Evolutionary conservation across 1,140 invertebrate genomes (phyloP).

Genomic region (Paramacrobiotus metropolitanus): DNA sequence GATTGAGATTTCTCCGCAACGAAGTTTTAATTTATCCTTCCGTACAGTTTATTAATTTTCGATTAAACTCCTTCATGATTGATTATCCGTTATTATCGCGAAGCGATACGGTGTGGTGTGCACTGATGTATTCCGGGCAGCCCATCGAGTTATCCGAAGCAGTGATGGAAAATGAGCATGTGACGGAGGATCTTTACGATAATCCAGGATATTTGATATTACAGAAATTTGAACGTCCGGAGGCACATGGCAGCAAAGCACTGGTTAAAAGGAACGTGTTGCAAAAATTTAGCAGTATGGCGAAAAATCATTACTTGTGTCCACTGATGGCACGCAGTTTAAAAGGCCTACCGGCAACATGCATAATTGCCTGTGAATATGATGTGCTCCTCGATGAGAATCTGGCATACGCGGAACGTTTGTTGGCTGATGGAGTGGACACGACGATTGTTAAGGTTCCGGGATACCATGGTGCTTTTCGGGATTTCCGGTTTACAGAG

Average conservation of each 20-base stretch:
- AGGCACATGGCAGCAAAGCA: background rate
- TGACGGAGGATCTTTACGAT: background rate
- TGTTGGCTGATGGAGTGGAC: background rate
- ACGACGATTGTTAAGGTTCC: background rate
- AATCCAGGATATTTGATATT: background rate
- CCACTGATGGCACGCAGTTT: slow-evolving; percentile 10
- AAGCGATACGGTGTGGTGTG: background rate
- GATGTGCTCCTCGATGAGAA: slow-evolving; percentile 19
- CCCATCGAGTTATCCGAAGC: background rate
- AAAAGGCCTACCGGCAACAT: slow-evolving; percentile 12
- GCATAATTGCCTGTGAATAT: slow-evolving; percentile 19
- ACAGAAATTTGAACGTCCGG: background rate
- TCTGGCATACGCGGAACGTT: slow-evolving; percentile 17
- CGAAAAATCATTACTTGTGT: slow-evolving; percentile 10
- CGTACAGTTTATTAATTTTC: slow-evolving; percentile 2
- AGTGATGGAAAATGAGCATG: background rate
- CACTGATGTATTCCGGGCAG: background rate
- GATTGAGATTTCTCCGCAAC: background rate
- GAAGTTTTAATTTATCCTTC: slow-evolving; percentile 7
- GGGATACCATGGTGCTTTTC: background rate
- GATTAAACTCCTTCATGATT: background rate
- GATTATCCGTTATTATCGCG: background rate
- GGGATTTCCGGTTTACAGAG: background rate
- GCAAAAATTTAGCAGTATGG: background rate
- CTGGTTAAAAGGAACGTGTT: background rate